Conservation (phyloP, 2,888 invertebrate species). For the Epinotia ramella region DNA sequence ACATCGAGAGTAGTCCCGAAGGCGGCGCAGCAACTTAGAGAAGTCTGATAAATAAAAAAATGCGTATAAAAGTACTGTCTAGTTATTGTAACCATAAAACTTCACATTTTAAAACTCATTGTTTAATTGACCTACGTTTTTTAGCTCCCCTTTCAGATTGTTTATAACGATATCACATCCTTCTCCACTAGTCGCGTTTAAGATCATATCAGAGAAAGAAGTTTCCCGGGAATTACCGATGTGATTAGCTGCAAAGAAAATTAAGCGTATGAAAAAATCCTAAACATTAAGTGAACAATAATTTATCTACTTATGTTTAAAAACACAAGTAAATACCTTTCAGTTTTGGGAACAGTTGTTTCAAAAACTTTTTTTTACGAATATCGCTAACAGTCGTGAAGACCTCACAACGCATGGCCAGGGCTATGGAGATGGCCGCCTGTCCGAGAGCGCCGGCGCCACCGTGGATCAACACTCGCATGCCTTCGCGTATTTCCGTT, state of each 20-base stretch:
- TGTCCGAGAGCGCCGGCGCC: constrained; percentile 50
- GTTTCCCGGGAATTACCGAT: constrained; percentile 67
- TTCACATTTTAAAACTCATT: not conserved
- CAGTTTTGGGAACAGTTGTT: constrained; percentile 48
- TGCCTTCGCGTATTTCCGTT: constrained; percentile 4
- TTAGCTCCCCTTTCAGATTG: constrained; percentile 58
- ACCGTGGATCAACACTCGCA: constrained; percentile 39
- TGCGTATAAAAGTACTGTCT: not conserved
- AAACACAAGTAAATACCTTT: constrained; percentile 35
- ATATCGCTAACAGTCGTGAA: constrained; percentile 48
- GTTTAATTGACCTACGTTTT: constrained; percentile 58
- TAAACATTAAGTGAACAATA: not conserved
- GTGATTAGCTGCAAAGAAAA: constrained; percentile 58
- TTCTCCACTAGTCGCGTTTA: constrained; percentile 55
- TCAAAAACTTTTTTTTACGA: constrained; percentile 47
- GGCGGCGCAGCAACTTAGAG: constrained; percentile 45
- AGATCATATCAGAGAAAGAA: constrained; percentile 63
- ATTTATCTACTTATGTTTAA: not conserved
- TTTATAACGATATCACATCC: constrained; percentile 65
- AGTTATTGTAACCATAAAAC: not conserved
- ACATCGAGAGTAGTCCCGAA: constrained; percentile 47
- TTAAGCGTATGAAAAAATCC: not conserved
- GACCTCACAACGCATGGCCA: constrained; percentile 46
- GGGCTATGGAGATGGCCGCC: constrained; percentile 47
- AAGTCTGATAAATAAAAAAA: constrained; percentile 39